Evolutionary conservation across 2,113 vertebrate genomes (phyloP), one percentile per base, ranked within the genome.

Genomic region (Tauraco erythrolophus): DNA sequence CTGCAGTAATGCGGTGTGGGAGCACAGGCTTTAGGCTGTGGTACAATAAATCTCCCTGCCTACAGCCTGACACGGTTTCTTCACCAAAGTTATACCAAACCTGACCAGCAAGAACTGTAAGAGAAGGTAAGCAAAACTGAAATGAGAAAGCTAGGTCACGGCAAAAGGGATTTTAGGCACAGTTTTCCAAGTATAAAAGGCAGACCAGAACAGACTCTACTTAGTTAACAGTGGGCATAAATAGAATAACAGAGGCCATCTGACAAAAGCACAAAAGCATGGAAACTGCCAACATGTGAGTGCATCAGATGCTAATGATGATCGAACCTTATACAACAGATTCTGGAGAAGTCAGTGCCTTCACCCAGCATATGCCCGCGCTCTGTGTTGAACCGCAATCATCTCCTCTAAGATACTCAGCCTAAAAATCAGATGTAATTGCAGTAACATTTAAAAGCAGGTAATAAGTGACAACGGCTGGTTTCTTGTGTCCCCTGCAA

Each of bases 271-370:
- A 87, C 43, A 61, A 81, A 89, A 81, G 64, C 83, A 76, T 0
- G 0, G 41, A 43, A 94, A 70, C 64, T 91, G 96, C 76, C 94
- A 95, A 60, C 37, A 54, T 41, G 66, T 6, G 2, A 61, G 22
- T 14, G 54, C 45, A 64, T 93, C 95, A 88, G 85, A 96, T 83
- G 79, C 53, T 92, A 95, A 84, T n/a, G 58, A 91, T 46, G 76
- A 95, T 91, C 76, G 50, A 87, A 81, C 41, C 88, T 92, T 50
- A 84, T 9, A 81, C 54, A 91, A 91, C 89, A 92, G 70, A 82
- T 84, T 76, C 85, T 89, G 77, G 51, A 89, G 82, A 90, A 85
- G 82, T 51, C 74, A 71, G 54, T 48, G 90, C 48, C 92, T 88
- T 91, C 76, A 85, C 46, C 25, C 88, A 88, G 58, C 93, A 91